A percentile compares a stretch with the other conserved stretches of the same genome.
Evolutionary conservation across 2,797 vertebrate genomes (phyloP).

Genomic region (Pangasius djambal): DNA sequence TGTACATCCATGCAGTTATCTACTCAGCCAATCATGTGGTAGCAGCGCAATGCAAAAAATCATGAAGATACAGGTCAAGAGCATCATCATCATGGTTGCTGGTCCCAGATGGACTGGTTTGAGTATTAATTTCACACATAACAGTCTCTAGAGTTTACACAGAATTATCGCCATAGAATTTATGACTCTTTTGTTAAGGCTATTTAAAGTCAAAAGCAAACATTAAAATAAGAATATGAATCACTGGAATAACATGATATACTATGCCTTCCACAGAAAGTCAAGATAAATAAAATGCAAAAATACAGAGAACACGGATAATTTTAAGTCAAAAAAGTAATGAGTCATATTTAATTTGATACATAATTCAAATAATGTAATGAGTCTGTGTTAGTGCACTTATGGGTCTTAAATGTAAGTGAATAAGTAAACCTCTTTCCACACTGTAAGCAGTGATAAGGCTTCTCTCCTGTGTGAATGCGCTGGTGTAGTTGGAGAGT

Average conservation of each 20-base stretch:
- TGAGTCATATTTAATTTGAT: background rate
- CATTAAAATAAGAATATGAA: background rate
- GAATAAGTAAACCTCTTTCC: constrained; percentile 22
- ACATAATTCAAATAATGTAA: background rate
- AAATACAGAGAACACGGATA: background rate
- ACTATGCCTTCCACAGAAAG: background rate
- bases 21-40: too few species aligned
- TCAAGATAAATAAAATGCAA: background rate
- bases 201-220: background rate
- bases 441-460: constrained; percentile 15
- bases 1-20: too few species aligned
- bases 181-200: background rate
- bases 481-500: constrained; percentile 25
- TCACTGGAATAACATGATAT: background rate
- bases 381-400: background rate
- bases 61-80: too few species aligned
- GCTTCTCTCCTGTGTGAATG: constrained; percentile 19
- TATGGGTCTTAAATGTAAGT: constrained; percentile 3
- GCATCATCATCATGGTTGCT: too few species aligned
- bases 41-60: too few species aligned
- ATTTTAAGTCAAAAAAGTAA: background rate
- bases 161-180: background rate
- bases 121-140: too few species aligned
- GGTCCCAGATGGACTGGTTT: too few species aligned
- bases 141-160: too few species aligned